phyloP scores from a whole-genome alignment of 2,888 invertebrate genomes.

The Teleiodes luculella region DNA sequence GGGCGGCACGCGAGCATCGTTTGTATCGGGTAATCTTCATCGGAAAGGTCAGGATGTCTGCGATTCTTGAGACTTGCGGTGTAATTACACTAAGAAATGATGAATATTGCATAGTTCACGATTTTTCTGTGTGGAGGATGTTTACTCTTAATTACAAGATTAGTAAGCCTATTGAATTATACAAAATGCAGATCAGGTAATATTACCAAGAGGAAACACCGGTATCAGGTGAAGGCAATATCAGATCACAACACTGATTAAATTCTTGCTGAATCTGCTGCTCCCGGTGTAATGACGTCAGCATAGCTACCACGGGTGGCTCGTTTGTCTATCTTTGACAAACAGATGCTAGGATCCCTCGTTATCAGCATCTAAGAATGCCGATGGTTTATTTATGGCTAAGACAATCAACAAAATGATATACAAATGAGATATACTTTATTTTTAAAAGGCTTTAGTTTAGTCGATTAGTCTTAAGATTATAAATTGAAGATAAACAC shows the following conservation, averaged over 20 bases:
- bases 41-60: conserved; percentile 20
- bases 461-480: conserved; percentile 3
- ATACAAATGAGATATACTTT: conserved; percentile 56
- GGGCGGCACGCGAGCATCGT: conserved; percentile 64
- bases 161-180: neutral
- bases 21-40: conserved; percentile 33
- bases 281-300: neutral
- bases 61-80: too few relatives aligned
- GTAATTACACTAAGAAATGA: conserved; percentile 3
- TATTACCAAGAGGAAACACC: neutral
- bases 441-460: conserved; percentile 1
- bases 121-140: neutral
- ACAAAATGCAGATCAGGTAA: conserved; percentile 2
- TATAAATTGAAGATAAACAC: neutral
- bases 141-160: neutral
- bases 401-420: conserved; percentile 62
- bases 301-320: conserved; percentile 61
- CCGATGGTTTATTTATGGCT: conserved; percentile 70
- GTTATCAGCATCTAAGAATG: conserved; percentile 70
- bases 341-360: conserved; percentile 63
- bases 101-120: neutral
- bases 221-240: conserved; percentile 4
- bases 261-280: conserved; percentile 1
- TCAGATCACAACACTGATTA: conserved; percentile 2
- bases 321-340: conserved; percentile 54